phyloP scores from a whole-genome alignment of 2,888 invertebrate genomes.

The Neoascia interrupta region DNA sequence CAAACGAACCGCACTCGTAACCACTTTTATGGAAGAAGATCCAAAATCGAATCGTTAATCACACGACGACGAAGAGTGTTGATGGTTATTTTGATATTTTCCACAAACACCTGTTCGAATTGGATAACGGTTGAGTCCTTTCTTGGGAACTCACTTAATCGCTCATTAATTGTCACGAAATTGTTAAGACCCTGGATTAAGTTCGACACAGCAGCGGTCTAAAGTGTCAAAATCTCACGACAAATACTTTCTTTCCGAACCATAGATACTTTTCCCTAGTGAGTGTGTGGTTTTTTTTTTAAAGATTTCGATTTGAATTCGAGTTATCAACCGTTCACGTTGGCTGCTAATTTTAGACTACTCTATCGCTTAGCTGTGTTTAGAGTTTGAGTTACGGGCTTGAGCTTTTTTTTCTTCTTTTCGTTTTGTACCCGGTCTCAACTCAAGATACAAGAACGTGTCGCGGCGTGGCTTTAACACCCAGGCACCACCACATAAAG shows the following conservation, averaged over 20 bases:
- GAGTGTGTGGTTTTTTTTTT: too few relatives aligned
- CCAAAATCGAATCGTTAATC: not conserved
- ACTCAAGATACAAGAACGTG: conserved; percentile 35
- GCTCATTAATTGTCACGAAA: too few relatives aligned
- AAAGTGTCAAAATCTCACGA: not conserved
- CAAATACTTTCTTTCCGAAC: conserved; percentile 21
- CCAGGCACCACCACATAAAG: conserved; percentile 45
- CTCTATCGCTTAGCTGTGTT: conserved; percentile 43
- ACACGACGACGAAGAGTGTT: too few relatives aligned
- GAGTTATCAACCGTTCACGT: conserved; percentile 39
- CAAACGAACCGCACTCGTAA: too few relatives aligned
- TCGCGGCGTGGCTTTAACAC: too few relatives aligned
- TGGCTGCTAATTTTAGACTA: conserved; percentile 54
- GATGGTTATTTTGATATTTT: not conserved
- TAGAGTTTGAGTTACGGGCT: conserved; percentile 47
- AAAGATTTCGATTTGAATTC: not conserved
- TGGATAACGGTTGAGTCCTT: not conserved
- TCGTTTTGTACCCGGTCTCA: conserved; percentile 49
- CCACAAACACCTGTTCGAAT: conserved; percentile 19
- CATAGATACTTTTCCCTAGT: conserved; percentile 12
- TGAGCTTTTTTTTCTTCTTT: conserved; percentile 55
- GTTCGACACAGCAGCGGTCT: too few relatives aligned
- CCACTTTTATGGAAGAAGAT: not conserved
- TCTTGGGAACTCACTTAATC: not conserved
- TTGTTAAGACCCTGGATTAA: too few relatives aligned